phyloP scores from a whole-genome alignment of 2,797 vertebrate species.

The Falco biarmicus region DNA sequence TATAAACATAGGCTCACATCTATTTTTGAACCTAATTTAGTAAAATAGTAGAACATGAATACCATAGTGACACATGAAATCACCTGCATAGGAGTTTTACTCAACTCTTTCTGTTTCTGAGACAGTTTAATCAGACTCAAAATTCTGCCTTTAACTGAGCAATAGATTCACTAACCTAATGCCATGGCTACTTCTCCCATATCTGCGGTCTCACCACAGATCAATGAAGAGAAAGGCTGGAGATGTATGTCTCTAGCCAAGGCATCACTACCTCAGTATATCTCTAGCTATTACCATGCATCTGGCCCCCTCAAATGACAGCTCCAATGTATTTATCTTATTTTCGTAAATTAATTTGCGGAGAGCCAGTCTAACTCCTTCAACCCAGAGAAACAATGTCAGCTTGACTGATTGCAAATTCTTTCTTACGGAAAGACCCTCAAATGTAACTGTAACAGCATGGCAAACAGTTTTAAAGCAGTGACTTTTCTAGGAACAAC shows the following conservation, averaged over 20 bases:
- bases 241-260: not conserved
- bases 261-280: not conserved
- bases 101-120: not conserved
- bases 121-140: not conserved
- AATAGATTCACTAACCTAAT: not conserved
- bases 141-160: not conserved
- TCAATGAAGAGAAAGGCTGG: not conserved
- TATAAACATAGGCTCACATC: not conserved
- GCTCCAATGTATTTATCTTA: constrained; percentile 45
- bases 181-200: not conserved
- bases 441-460: constrained; percentile 38
- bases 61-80: not conserved
- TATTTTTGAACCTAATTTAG: not conserved
- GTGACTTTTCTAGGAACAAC: constrained; percentile 15
- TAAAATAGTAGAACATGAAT: not conserved
- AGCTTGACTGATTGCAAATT: constrained; percentile 58
- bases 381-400: not conserved
- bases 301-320: not conserved
- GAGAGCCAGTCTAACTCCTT: constrained; percentile 21
- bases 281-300: not conserved
- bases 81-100: not conserved
- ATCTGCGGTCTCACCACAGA: not conserved
- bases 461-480: constrained; percentile 48
- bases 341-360: constrained; percentile 56
- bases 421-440: constrained; percentile 46